Conservation (phyloP, 1,140 invertebrate genomes). For the Rhopalosiphum padi region DNA sequence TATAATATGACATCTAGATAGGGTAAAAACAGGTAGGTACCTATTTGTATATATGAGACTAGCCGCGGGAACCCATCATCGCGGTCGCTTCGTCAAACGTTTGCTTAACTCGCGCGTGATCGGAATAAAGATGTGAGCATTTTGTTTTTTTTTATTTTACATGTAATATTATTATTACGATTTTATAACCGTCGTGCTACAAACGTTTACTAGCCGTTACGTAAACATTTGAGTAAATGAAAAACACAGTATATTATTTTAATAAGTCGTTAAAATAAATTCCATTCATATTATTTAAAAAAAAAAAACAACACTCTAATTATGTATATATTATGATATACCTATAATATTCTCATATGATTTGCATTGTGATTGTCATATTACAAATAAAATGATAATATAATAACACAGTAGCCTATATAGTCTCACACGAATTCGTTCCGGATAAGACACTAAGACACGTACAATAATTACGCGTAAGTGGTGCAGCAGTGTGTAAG, state of each 20-base stretch:
- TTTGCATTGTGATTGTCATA: neutral
- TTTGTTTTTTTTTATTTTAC: neutral
- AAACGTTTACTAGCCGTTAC: neutral
- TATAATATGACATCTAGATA: neutral
- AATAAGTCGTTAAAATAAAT: neutral
- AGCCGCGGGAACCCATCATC: neutral
- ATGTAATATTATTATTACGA: neutral
- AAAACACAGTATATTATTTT: neutral
- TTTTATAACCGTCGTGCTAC: neutral
- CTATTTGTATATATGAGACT: neutral
- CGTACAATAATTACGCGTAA: neutral
- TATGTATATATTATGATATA: neutral
- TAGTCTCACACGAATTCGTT: neutral
- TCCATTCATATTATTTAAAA: neutral
- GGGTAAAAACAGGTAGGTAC: constrained; percentile 18
- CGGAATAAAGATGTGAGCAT: neutral
- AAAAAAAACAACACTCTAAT: neutral
- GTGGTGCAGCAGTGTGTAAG: neutral
- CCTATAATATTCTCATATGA: too few relatives aligned
- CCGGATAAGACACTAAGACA: neutral
- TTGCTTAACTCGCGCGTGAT: neutral
- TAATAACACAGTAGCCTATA: neutral
- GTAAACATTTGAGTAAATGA: neutral
- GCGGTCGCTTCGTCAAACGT: neutral
- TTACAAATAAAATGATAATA: neutral